Evolutionary conservation across 1,140 invertebrate species (phyloP).

Genomic region (Megathymus violae): DNA sequence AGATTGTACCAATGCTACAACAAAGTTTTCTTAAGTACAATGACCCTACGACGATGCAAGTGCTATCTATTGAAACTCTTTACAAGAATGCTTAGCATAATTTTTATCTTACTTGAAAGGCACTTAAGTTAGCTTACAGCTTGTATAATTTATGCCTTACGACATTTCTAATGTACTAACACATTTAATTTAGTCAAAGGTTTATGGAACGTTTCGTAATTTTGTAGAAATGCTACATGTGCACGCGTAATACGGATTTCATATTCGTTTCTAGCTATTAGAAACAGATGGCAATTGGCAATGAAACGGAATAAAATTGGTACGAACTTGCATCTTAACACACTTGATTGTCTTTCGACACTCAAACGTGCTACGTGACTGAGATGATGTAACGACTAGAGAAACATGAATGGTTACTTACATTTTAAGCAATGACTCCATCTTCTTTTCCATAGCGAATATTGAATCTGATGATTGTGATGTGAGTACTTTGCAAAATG

Average conservation of each 20-base stretch:
- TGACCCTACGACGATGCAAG: too few species aligned
- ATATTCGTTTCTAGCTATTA: constrained; percentile 14
- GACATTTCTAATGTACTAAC: constrained; percentile 19
- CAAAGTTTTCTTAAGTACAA: too few species aligned
- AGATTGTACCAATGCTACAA: too few species aligned
- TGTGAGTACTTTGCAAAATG: constrained; percentile 90
- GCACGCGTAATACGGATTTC: constrained; percentile 15
- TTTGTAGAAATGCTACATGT: constrained; percentile 9
- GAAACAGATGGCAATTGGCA: constrained; percentile 9
- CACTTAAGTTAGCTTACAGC: constrained; percentile 6
- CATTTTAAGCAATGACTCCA: constrained; percentile 87
- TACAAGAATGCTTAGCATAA: neutral
- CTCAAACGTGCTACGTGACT: constrained; percentile 1
- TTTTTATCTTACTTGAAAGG: constrained; percentile 2
- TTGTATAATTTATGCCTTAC: constrained; percentile 15
- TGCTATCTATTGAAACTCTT: too few species aligned
- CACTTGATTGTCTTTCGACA: constrained; percentile 14
- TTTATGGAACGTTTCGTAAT: constrained; percentile 27
- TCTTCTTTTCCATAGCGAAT: constrained; percentile 91
- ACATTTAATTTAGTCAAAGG: constrained; percentile 14
- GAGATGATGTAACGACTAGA: constrained; percentile 8
- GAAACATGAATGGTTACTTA: constrained; percentile 83
- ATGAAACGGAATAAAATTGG: constrained; percentile 17
- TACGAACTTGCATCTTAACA: constrained; percentile 6
- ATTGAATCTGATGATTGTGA: constrained; percentile 86